Conservation (phyloP, 30 jellyfish, hydroid and myxozoan genomes). For the Chrysaora quinquecirrha region DNA sequence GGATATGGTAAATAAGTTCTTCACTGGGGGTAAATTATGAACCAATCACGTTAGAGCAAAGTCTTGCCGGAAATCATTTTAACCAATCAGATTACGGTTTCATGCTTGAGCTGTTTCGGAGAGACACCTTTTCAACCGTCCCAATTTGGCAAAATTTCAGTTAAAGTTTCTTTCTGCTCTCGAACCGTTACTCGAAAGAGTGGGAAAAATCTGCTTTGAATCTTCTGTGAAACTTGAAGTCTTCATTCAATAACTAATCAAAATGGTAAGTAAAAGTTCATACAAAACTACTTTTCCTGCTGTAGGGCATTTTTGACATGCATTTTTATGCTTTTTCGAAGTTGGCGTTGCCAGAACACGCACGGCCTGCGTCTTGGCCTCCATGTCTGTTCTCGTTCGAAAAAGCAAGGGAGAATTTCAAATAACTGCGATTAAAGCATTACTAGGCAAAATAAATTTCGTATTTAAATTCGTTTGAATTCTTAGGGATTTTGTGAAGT, state of each 20-base stretch:
- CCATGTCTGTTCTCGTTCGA: too few species aligned
- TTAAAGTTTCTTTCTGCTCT: slow-evolving; percentile 42
- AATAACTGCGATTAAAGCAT: too few species aligned
- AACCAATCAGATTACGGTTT: not conserved
- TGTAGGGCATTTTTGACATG: too few species aligned
- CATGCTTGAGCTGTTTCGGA: not conserved
- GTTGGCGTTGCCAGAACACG: too few species aligned
- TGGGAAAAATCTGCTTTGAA: not conserved
- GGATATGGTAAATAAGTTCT: not conserved
- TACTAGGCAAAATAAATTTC: too few species aligned
- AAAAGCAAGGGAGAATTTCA: too few species aligned
- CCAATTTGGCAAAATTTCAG: not conserved
- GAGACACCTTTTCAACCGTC: not conserved
- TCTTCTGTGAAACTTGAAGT: not conserved
- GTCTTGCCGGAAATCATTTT: not conserved
- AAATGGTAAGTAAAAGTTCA: slow-evolving; percentile 15
- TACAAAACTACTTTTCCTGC: not conserved
- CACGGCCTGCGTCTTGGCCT: too few species aligned
- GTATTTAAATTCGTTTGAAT: too few species aligned
- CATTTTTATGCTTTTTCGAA: too few species aligned
- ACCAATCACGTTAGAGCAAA: not conserved
- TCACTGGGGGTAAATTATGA: not conserved
- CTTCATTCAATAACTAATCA: slow-evolving; percentile 12
- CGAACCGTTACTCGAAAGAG: slow-evolving; percentile 49
- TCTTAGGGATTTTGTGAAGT: too few species aligned